Evolutionary conservation across 2,888 invertebrate genomes (phyloP), one percentile per base, ranked within the genome.

Genomic region (Macaria notata): DNA sequence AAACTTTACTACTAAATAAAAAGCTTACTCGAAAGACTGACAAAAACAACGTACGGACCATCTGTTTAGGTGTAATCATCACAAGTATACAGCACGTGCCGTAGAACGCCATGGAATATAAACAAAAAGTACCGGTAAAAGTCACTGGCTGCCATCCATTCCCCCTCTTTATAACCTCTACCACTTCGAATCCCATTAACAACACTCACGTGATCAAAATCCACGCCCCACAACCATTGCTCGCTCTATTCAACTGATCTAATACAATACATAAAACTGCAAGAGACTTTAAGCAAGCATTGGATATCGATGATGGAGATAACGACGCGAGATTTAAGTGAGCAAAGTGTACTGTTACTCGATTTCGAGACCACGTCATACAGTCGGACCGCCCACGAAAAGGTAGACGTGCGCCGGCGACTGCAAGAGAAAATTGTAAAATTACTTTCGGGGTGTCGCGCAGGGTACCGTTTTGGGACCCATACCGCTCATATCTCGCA

Each of bases 321-420:
- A 44, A 48, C 64, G 69, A 65, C 76, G 68, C 59, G 56, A 60
- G 61, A 68, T 68, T 71, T 73, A 72, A 71, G 69, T 71, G 75
- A 67, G 72, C 72, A 65, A 61, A 69, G 71, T 72, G 70, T 71
- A 75, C 76, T 77, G 78, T 78, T 81, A 77, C 80, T 83, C 76
- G 81, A 80, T 84, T 85, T 81, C 73, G 71, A 78, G 75, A 79
- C 80, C 88, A 83, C 89, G 89, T 90, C 88, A 89, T 80, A 87
- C 78, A 75, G 84, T 86, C 79, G 73, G 72, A 76, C 79, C 89
- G 87, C 89, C 89, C 81, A 89, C 89, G 83, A 75, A 56, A 66
- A 74, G 75, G 69, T 75, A 77, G 89, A 84, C 88, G 89, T 86
- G 90, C 86, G 87, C 79, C 66, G 57, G 80, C 78, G 83, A 73